Evolutionary conservation across 2,113 vertebrate species (phyloP).

Genomic region (Cololabis saira): DNA sequence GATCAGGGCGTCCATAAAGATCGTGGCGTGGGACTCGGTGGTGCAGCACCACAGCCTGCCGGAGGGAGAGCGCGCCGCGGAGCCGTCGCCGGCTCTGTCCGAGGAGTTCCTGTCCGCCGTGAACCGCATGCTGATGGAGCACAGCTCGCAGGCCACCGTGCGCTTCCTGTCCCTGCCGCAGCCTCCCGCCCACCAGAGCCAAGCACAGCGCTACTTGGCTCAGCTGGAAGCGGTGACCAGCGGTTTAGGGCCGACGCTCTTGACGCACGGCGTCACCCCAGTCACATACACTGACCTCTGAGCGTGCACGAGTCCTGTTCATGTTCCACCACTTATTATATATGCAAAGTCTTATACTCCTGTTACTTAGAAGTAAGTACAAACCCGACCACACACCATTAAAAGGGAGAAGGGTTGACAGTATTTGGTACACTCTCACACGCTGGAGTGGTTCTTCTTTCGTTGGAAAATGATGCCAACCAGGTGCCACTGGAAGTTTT

Average conservation of each 20-base stretch:
- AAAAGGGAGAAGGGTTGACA: background rate
- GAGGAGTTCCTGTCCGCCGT: conserved; percentile 68
- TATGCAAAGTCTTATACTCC: background rate
- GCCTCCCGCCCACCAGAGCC: conserved; percentile 79
- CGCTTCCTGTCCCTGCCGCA: conserved; percentile 90
- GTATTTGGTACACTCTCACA: background rate
- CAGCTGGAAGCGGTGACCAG: conserved; percentile 84
- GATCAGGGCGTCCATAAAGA: conserved; percentile 88
- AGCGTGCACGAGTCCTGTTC: conserved; percentile 29
- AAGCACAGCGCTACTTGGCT: conserved; percentile 81
- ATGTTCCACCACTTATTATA: background rate
- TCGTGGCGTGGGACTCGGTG: conserved; percentile 87
- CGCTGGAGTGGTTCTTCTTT: background rate
- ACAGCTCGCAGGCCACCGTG: conserved; percentile 80
- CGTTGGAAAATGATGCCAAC: background rate
- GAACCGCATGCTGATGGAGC: conserved; percentile 77
- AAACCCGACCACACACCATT: background rate
- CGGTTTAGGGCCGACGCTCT: conserved; percentile 86
- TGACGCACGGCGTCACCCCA: conserved; percentile 89
- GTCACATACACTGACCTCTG: conserved; percentile 94
- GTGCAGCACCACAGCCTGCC: conserved; percentile 64
- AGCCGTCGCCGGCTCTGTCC: conserved; percentile 26
- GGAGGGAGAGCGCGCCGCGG: conserved; percentile 22
- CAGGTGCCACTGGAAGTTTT: conserved; percentile 16
- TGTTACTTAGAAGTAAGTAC: conserved; percentile 1